A percentile compares a stretch with the other conserved stretches of the same genome.
Evolutionary conservation across 2,888 invertebrate genomes (phyloP).

Genomic region (Sphaerophoria taeniata): DNA sequence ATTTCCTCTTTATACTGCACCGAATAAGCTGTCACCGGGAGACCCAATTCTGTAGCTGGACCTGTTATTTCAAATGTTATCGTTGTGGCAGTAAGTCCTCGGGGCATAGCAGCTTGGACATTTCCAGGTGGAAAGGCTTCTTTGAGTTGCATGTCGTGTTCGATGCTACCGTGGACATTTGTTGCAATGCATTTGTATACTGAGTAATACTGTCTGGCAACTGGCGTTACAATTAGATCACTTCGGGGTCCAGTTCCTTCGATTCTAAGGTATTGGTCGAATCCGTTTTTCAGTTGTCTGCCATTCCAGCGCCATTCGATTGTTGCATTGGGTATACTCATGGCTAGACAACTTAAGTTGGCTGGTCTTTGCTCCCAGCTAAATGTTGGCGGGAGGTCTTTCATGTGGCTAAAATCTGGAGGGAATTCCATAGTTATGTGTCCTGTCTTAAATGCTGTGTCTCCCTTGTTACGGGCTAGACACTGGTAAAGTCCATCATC

Average conservation of each 20-base stretch:
- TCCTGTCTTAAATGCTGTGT: conserved; percentile 89
- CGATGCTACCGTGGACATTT: conserved; percentile 88
- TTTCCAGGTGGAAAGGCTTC: conserved; percentile 89
- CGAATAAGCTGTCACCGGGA: conserved; percentile 89
- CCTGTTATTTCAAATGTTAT: conserved; percentile 91
- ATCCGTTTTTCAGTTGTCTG: conserved; percentile 83
- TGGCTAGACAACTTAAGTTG: conserved; percentile 94
- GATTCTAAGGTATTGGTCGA: conserved; percentile 84
- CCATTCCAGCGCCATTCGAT: conserved; percentile 91
- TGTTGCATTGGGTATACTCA: conserved; percentile 95
- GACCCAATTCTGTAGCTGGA: conserved; percentile 89
- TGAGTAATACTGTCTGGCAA: conserved; percentile 87
- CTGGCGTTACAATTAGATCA: conserved; percentile 88
- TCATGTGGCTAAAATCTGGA: conserved; percentile 90
- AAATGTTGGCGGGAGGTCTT: conserved; percentile 89
- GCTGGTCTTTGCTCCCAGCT: conserved; percentile 92
- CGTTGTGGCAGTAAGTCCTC: conserved; percentile 91
- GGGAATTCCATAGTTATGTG: conserved; percentile 92
- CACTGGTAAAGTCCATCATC: conserved; percentile 96
- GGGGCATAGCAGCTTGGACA: conserved; percentile 87
- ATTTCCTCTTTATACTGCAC: conserved; percentile 89
- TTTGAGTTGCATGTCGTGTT: conserved; percentile 88
- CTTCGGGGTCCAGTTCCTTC: conserved; percentile 89
- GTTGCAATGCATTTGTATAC: conserved; percentile 92
- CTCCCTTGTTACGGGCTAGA: conserved; percentile 91